Evolutionary conservation across 1,140 invertebrate genomes (phyloP).

Genomic region (Zaprionus taronus): DNA sequence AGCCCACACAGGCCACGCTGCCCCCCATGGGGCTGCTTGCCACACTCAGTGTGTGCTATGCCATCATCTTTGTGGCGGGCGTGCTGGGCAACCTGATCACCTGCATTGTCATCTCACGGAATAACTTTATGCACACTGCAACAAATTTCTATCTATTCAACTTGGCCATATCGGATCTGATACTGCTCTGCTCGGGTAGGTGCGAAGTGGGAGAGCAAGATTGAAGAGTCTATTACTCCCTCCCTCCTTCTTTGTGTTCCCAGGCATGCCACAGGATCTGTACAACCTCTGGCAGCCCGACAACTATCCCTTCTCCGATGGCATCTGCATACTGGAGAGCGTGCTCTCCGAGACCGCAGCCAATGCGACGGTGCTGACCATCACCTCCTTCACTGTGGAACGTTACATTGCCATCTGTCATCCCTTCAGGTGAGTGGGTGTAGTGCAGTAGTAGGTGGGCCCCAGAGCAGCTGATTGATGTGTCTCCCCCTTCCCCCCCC

Average conservation of each 20-base stretch:
- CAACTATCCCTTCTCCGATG: slow-evolving; percentile 90
- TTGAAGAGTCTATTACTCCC: neutral
- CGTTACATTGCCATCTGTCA: slow-evolving; percentile 94
- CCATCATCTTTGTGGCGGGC: slow-evolving; percentile 91
- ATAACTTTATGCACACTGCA: slow-evolving; percentile 93
- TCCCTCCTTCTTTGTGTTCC: neutral
- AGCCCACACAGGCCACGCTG: slow-evolving; percentile 33
- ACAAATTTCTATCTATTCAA: slow-evolving; percentile 95
- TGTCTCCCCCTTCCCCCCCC: neutral
- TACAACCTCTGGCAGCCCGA: slow-evolving; percentile 92
- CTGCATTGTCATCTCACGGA: slow-evolving; percentile 92
- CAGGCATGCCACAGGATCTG: slow-evolving; percentile 91
- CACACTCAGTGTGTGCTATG: slow-evolving; percentile 89
- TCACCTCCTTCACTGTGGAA: slow-evolving; percentile 94
- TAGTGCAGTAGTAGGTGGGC: neutral
- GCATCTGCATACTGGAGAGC: slow-evolving; percentile 90
- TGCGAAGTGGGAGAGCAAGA: neutral
- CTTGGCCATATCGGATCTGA: slow-evolving; percentile 93
- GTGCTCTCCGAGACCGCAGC: slow-evolving; percentile 93
- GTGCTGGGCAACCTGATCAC: slow-evolving; percentile 93
- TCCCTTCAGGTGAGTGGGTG: slow-evolving; percentile 86
- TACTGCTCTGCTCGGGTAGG: slow-evolving; percentile 88
- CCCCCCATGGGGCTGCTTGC: slow-evolving; percentile 85
- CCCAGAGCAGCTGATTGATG: slow-evolving; percentile 45
- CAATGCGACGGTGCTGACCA: slow-evolving; percentile 96